Evolutionary conservation across 2,113 vertebrate genomes (phyloP).

Genomic region (Loxodonta africana): DNA sequence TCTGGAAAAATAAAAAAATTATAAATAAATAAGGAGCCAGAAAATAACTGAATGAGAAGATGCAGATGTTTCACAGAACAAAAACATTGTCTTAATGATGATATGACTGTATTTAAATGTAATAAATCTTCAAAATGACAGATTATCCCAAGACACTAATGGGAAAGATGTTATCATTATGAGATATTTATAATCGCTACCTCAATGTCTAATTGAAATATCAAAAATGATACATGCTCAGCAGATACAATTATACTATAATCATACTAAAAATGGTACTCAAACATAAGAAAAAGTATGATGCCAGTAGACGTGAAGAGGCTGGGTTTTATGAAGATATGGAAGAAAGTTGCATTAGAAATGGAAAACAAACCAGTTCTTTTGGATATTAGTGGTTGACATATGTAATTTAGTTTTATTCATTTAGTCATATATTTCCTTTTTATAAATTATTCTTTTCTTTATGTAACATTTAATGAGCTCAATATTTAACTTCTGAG

Average conservation of each 20-base stretch:
- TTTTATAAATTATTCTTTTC: background rate
- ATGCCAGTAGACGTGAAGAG: background rate
- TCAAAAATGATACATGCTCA: slow-evolving; percentile 13
- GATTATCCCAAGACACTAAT: slow-evolving; percentile 9
- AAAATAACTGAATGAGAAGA: slow-evolving; percentile 64
- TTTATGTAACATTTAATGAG: background rate
- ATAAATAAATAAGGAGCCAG: slow-evolving; percentile 47
- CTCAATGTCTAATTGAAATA: slow-evolving; percentile 54
- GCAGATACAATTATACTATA: background rate
- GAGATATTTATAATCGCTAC: background rate
- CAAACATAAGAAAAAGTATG: background rate
- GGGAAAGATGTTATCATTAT: slow-evolving; percentile 43
- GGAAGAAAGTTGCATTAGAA: slow-evolving; percentile 9
- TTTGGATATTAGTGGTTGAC: background rate
- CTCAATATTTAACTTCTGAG: slow-evolving; percentile 28
- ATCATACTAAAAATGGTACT: background rate
- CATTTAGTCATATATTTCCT: background rate
- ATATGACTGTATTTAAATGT: slow-evolving; percentile 11
- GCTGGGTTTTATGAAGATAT: background rate
- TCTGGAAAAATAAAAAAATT: slow-evolving; percentile 54
- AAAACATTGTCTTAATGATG: slow-evolving; percentile 20
- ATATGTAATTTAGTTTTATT: slow-evolving; percentile 30
- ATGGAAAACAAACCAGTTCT: slow-evolving; percentile 38
- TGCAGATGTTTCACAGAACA: slow-evolving; percentile 61
- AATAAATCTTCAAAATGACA: slow-evolving; percentile 29